Conservation (phyloP, 2,113 vertebrate genomes). For the Cyanocitta stelleri region DNA sequence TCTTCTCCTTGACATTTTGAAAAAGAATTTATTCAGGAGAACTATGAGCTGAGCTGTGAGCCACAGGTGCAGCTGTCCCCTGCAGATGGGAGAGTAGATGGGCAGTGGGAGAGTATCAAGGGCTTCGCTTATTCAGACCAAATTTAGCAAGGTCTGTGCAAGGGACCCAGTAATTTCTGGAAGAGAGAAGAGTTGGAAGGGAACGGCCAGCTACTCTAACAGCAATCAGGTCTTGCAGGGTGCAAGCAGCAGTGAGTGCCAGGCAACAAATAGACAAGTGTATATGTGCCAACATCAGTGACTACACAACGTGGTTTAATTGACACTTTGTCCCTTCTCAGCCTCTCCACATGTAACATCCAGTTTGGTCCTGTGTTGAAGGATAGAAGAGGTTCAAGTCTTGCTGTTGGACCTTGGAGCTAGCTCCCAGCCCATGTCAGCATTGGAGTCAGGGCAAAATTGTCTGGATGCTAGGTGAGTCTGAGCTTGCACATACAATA, state of each 20-base stretch:
- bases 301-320: not conserved
- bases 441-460: fast-evolving
- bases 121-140: not conserved
- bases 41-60: not conserved
- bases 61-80: not conserved
- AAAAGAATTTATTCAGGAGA: not conserved
- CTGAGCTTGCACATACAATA: not conserved
- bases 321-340: not conserved
- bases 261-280: not conserved
- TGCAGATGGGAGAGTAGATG: too few relatives aligned
- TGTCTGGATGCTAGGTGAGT: not conserved
- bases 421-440: not conserved
- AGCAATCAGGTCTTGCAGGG: not conserved
- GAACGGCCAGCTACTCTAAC: not conserved
- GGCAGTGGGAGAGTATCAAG: not conserved
- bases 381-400: not conserved
- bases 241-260: not conserved
- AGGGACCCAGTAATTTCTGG: not conserved
- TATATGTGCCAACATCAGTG: not conserved
- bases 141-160: not conserved
- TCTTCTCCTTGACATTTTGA: not conserved
- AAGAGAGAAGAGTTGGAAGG: not conserved
- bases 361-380: not conserved
- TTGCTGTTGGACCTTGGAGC: not conserved
- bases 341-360: not conserved